Percentiles rank a stretch among this genome's conserved stretches.
Conservation (phyloP, 1,140 invertebrate species). For the Drosophila equinoxialis region DNA sequence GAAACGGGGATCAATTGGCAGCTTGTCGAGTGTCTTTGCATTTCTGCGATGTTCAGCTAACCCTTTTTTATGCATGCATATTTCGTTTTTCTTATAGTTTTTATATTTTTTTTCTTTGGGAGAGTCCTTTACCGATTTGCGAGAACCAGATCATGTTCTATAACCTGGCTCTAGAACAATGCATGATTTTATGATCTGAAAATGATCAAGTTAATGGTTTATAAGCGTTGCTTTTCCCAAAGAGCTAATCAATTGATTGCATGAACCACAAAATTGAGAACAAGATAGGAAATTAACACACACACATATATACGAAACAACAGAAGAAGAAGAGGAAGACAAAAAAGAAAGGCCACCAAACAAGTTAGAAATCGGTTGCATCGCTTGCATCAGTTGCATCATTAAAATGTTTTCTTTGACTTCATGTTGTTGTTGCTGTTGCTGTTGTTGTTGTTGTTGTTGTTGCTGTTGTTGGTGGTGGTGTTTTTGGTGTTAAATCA, state of each 20-base stretch:
- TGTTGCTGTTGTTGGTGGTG: constrained; percentile 18
- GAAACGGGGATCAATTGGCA: constrained; percentile 52
- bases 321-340: constrained; percentile 28
- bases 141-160: constrained; percentile 8
- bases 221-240: constrained; percentile 34
- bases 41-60: constrained; percentile 28
- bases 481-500: constrained; percentile 76
- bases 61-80: constrained; percentile 13
- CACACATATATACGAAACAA: constrained; percentile 14
- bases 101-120: too few relatives aligned
- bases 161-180: neutral
- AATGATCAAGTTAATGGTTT: constrained; percentile 29
- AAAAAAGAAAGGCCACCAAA: constrained; percentile 62
- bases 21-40: constrained; percentile 60
- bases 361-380: constrained; percentile 75
- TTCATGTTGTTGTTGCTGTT: constrained; percentile 31
- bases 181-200: constrained; percentile 34
- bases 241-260: constrained; percentile 66
- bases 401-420: constrained; percentile 77
- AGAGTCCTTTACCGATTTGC: neutral
- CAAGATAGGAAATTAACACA: constrained; percentile 12
- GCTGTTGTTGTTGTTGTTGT: constrained; percentile 15
- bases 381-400: constrained; percentile 73
- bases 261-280: constrained; percentile 57
- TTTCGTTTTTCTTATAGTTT: neutral